Evolutionary conservation across 2,888 invertebrate species (phyloP).

Genomic region (Alloplasta piceator): DNA sequence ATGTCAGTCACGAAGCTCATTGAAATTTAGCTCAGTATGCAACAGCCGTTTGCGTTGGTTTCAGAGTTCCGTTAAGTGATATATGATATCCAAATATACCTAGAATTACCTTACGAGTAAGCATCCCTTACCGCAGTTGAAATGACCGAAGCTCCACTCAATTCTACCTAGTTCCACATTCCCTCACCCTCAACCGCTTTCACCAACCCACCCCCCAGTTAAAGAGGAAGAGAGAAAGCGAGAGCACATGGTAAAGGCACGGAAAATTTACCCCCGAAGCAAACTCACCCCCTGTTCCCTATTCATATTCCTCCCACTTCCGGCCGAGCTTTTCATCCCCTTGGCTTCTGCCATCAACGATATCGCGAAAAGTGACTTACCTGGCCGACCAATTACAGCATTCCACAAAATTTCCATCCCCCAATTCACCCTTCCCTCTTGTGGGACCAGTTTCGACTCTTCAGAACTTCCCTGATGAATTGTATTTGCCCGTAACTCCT

Average conservation of each 20-base stretch:
- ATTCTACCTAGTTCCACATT: slow-evolving; percentile 63
- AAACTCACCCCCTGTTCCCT: slow-evolving; percentile 41
- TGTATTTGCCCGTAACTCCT: slow-evolving; percentile 12
- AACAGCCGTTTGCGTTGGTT: slow-evolving; percentile 59
- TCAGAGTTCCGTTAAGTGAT: slow-evolving; percentile 23
- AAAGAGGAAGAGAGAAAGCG: slow-evolving; percentile 6
- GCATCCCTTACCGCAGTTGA: slow-evolving; percentile 3
- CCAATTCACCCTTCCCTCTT: background rate
- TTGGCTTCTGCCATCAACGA: slow-evolving; percentile 54
- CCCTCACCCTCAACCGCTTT: slow-evolving; percentile 31
- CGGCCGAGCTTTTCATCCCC: slow-evolving; percentile 24
- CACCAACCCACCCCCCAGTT: slow-evolving; percentile 38
- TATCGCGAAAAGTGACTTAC: slow-evolving; percentile 64
- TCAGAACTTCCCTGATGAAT: slow-evolving; percentile 32
- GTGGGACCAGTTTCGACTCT: background rate
- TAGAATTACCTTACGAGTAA: background rate
- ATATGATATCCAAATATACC: slow-evolving; percentile 2
- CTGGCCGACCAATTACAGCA: slow-evolving; percentile 67
- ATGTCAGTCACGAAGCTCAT: slow-evolving; percentile 34
- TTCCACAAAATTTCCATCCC: slow-evolving; percentile 37
- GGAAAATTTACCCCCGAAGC: slow-evolving; percentile 61
- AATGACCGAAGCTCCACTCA: slow-evolving; percentile 44
- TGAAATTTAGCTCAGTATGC: slow-evolving; percentile 50
- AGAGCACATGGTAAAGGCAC: slow-evolving; percentile 53
- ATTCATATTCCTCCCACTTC: slow-evolving; percentile 22